phyloP scores from a whole-genome alignment of 2,888 invertebrate genomes.

The Stramonita haemastoma region DNA sequence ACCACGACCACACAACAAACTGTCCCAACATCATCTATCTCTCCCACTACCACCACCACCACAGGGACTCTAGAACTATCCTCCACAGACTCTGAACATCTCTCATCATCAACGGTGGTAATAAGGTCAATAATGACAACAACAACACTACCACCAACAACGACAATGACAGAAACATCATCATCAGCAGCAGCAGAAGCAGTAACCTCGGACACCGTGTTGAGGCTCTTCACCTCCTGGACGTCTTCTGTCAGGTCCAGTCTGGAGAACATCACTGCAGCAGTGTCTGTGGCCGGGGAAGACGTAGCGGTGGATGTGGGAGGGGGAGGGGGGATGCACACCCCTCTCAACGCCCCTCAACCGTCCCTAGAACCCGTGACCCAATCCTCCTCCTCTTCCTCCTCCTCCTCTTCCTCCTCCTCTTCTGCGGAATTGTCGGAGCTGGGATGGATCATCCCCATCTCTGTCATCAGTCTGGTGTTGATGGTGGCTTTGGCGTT shows the following conservation, averaged over 20 bases:
- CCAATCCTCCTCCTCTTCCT: background rate
- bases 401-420: background rate
- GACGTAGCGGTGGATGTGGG: background rate
- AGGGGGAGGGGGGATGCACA: conserved; percentile 23
- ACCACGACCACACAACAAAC: background rate
- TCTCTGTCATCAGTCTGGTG: background rate
- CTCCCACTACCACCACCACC: background rate
- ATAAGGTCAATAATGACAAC: background rate
- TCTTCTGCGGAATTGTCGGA: background rate
- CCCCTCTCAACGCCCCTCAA: conserved; percentile 39
- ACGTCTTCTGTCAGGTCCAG: background rate
- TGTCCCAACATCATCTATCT: too few species aligned
- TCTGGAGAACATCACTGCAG: background rate
- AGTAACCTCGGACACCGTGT: background rate
- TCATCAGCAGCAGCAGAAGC: background rate
- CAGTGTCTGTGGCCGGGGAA: background rate
- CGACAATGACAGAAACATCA: background rate
- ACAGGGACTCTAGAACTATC: background rate
- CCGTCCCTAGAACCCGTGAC: conserved; percentile 32
- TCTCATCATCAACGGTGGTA: background rate
- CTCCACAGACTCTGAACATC: background rate
- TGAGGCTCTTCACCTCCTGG: background rate
- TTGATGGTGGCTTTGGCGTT: conserved; percentile 18
- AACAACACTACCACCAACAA: background rate
- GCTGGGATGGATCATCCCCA: conserved; percentile 36